Percentiles rank a stretch among this genome's conserved stretches.
Conservation (phyloP, 1,140 invertebrate species). For the Diorhabda sublineata region DNA sequence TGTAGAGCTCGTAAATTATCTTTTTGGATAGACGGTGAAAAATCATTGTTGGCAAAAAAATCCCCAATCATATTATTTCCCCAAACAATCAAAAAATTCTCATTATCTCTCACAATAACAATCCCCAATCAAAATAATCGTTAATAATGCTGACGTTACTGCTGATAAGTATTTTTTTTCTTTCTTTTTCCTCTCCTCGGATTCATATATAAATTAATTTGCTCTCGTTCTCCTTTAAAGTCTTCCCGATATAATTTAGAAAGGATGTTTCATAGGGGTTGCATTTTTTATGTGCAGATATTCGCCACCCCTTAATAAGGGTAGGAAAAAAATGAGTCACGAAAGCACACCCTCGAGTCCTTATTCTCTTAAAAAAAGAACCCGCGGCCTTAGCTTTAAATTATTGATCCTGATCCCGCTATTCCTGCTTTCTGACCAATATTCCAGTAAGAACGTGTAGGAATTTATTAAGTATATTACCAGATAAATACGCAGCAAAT, state of each 20-base stretch:
- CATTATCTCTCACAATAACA: conserved; percentile 22
- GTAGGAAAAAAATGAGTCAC: conserved; percentile 44
- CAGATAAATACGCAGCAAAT: neutral
- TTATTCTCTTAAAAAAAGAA: conserved; percentile 21
- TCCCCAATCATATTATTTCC: conserved; percentile 16
- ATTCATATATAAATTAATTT: conserved; percentile 35
- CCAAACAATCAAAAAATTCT: conserved; percentile 19
- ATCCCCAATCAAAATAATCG: conserved; percentile 23
- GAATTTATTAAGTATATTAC: neutral
- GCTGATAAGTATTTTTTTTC: conserved; percentile 6
- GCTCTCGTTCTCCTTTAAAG: conserved; percentile 31
- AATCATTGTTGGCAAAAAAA: conserved; percentile 15
- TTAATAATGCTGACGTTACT: conserved; percentile 23
- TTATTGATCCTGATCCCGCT: conserved; percentile 19
- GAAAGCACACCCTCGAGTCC: conserved; percentile 21
- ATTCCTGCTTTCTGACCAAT: conserved; percentile 13
- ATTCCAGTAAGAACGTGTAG: conserved; percentile 8
- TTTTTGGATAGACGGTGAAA: conserved; percentile 9
- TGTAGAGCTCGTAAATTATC: conserved; percentile 12
- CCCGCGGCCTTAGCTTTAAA: conserved; percentile 21
- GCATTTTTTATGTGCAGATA: conserved; percentile 45
- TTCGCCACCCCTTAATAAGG: conserved; percentile 38
- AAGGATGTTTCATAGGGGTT: conserved; percentile 33
- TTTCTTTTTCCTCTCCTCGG: conserved; percentile 13
- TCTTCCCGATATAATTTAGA: conserved; percentile 33